Percentiles rank a stretch among this genome's conserved stretches.
Conservation (phyloP, 2,888 invertebrate species). For the Diadromus collaris region DNA sequence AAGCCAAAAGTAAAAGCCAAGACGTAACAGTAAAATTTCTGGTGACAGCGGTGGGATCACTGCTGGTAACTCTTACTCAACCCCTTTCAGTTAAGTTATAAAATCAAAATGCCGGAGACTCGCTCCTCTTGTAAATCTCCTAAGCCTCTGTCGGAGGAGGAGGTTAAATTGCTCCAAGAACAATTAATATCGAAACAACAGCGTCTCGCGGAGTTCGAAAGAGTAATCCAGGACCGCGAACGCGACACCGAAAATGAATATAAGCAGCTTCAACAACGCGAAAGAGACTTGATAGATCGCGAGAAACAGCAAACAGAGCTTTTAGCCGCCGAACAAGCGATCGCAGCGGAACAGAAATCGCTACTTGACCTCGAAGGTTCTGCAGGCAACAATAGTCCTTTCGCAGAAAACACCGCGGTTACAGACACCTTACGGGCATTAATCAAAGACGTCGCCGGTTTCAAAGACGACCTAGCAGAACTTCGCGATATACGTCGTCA, state of each 20-base stretch:
- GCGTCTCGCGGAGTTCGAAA: neutral
- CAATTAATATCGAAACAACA: conserved; percentile 1
- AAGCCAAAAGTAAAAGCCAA: too few species aligned
- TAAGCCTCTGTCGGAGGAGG: conserved; percentile 18
- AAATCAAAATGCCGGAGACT: conserved; percentile 3
- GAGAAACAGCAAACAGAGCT: neutral
- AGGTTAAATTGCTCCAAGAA: conserved; percentile 11
- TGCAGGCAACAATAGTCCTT: too few species aligned
- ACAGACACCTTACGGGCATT: neutral
- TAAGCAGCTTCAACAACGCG: neutral
- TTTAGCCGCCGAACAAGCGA: neutral
- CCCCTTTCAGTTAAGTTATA: too few species aligned
- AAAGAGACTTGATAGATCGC: neutral
- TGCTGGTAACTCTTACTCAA: too few species aligned
- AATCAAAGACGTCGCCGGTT: neutral
- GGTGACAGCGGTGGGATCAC: conserved; percentile 25
- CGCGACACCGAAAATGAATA: neutral
- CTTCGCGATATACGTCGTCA: neutral
- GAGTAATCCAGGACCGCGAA: neutral
- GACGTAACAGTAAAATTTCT: conserved; percentile 27
- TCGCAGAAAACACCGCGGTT: neutral
- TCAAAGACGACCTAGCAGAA: neutral
- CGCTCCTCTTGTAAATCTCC: neutral
- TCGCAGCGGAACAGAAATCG: too few species aligned
- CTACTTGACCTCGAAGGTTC: neutral